Base-by-base conservation (phyloP, 2,888 invertebrate genomes). In the Chrysopilus asiliformis region DNA sequence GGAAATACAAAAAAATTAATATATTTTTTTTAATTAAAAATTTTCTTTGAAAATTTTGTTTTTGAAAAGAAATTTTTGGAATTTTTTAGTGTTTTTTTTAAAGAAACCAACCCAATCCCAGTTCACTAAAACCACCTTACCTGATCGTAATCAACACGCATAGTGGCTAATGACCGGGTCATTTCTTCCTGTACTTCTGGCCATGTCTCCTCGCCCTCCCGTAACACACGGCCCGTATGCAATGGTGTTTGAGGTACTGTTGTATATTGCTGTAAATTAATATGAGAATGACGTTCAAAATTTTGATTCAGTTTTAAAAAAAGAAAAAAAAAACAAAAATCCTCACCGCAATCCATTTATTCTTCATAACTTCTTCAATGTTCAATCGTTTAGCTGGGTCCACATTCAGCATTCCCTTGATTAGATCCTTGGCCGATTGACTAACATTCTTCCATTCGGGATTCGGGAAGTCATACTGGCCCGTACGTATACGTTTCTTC, bases 131-230 rank as follows among this genome's bases (percentile, higher is more conserved):
- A 27, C 14, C 10, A 12, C n/a, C 50, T 51, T 42, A 76, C 76
- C 68, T 86, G 84, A 63, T 97, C 95, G 59, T 93, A 93, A 63
- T 95, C 95, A 7, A 98, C 95, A 36, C 97, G 71, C 97, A 98
- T 97, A 34, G 94, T 93, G 29, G 95, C 94, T 45, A 98, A 66
- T 0, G 95, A 94, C 45, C 93, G 76, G 2, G 90, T 95, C 95
- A 98, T 95, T 67, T 97, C 97, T 63, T 97, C 97, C 66, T 95
- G 94, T 4, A 97, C 91, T 54, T 97, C 95, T 1, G 85, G 84
- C 97, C 97, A 98, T 38, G 82, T 77, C 47, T 90, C 90, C 46
- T 82, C 84, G 33, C 87, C 85, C 61, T 97, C 95, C 19, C 82
- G 77, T 15, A 98, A 68, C 51, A 95, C 77, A 36, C 83, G 71